Base-by-base conservation (phyloP, 1,140 invertebrate species). In the Camponotus pennsylvanicus region DNA sequence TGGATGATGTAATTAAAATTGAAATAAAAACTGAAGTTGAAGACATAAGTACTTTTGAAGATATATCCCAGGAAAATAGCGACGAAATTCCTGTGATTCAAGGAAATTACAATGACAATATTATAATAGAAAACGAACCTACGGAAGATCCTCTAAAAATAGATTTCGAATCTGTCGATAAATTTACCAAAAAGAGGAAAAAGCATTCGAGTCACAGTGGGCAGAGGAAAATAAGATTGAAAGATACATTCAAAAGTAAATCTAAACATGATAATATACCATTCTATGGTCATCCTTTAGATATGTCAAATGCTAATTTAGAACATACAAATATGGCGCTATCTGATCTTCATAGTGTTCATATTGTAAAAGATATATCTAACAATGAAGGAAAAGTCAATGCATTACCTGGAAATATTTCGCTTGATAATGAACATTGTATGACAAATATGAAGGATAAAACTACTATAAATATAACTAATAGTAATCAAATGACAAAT, bases 291-390 rank as follows among this genome's bases (percentile, higher is more conserved):
- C 64, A 0, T 86, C 91, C 93, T 1, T 59, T 95, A 7, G 94
- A 95, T 82, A 92, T 94, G 0, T 94, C 94, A 0, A 93, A 95
- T 77, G 88, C 91, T 1, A 89, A 92, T 61, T 93, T 93, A 0
- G 93, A 94, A 37, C 75, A 94, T 21, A 90, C 94, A 80, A 78
- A 94, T 0, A 92, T 94, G 88, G 89, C 91, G 2, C 93, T 92
- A 92, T 89, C 92, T 5, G 92, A 93, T 85, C 40, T 94, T 7
- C 80, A 52, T 52, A 18, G 63, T 63, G 52, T 84, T 8, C 90
- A 34, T 4, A 52, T 3, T 52, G 49, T 77, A 18, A 91, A 90
- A 71, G 86, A 88, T 69, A 64, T 84, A 34, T 67, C 71, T 3
- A 40, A 11, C 7, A 83, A 63, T 55, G 67, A 77, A 42, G 57